Base-by-base conservation (phyloP, 2,797 vertebrate species). In the Myotis pilosus region DNA sequence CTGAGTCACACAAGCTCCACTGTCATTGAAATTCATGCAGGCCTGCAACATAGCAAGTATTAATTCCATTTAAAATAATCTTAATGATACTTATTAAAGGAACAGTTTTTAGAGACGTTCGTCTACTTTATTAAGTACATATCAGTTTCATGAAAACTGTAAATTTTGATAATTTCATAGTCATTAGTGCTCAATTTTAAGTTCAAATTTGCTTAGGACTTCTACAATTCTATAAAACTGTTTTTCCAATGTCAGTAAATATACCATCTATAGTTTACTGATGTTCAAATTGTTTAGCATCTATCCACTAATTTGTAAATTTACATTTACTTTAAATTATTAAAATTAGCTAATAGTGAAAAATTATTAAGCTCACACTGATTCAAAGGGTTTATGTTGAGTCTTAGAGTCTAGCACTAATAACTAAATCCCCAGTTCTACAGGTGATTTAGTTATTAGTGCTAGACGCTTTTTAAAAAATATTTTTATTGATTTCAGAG, bases 1-100 rank as follows among this genome's bases (percentile, higher is more conserved):
- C 96, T 99, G 99, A 0, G 99, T 99, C 95, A 99, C 99, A 96
- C 99, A 99, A 0, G 99, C 99, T 11, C 99, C 99, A 0, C 99
- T 99, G 98, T 99, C 99, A 87, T 99, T 99, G 98, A 99, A 99
- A 98, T 99, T 99, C 97, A 99, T 99, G 88, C 99, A 99, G 76
- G 99, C 99, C 99, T 99, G 98, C 3, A 95, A 96, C 74, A 94
- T 20, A 95, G n/a, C 20, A 94, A 62, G 88, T 13, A 44, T 55
- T 12, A 57, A 19, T 28, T 93, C 36, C 3, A 64, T 62, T 86
- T 74, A n/a, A 16, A 89, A 79, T 16, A 69, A 72, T 8, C 8
- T 68, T 91, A n/a, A n/a, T 71, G 62, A 71, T 25, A 38, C 6
- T 69, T 53, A 6, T 53, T 55, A 72, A 64, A 64, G 4, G 53